phyloP scores from a whole-genome alignment of 1,140 invertebrate genomes.

The Venturia canescens region DNA sequence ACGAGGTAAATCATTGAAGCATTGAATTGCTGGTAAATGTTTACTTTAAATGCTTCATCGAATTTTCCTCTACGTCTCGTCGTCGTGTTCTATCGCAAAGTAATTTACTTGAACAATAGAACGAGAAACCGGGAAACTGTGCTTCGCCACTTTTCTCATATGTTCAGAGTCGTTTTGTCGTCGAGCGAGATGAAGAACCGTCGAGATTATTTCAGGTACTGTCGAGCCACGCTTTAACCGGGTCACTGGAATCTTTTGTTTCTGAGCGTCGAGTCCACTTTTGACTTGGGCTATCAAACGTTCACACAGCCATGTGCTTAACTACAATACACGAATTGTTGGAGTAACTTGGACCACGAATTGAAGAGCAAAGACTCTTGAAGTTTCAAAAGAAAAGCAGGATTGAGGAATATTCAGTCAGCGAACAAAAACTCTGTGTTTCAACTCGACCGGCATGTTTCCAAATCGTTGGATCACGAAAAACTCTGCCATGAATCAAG shows the following conservation, averaged over 20 bases:
- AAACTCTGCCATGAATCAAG: too few relatives aligned
- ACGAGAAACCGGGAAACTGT: background rate
- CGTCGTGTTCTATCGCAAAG: background rate
- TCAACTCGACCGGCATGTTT: too few relatives aligned
- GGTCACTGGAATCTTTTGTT: slow-evolving; percentile 29
- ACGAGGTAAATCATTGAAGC: background rate
- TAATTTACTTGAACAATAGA: slow-evolving; percentile 11
- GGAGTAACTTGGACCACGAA: background rate
- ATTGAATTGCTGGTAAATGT: slow-evolving; percentile 15
- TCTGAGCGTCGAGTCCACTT: slow-evolving; percentile 1
- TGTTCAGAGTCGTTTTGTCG: background rate
- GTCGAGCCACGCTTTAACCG: slow-evolving; percentile 11
- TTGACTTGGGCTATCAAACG: background rate
- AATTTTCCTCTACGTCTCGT: slow-evolving; percentile 6
- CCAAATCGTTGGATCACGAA: too few relatives aligned
- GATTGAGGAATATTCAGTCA: background rate
- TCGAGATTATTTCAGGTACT: background rate
- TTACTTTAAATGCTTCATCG: background rate
- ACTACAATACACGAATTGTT: background rate
- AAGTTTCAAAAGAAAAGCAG: background rate
- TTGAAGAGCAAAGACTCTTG: background rate
- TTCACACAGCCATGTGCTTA: background rate
- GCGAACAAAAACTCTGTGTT: too few relatives aligned
- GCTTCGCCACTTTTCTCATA: background rate
- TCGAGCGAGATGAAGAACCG: slow-evolving; percentile 9